Base-by-base conservation (phyloP, 2,797 vertebrate species). In the Hipposideros larvatus region DNA sequence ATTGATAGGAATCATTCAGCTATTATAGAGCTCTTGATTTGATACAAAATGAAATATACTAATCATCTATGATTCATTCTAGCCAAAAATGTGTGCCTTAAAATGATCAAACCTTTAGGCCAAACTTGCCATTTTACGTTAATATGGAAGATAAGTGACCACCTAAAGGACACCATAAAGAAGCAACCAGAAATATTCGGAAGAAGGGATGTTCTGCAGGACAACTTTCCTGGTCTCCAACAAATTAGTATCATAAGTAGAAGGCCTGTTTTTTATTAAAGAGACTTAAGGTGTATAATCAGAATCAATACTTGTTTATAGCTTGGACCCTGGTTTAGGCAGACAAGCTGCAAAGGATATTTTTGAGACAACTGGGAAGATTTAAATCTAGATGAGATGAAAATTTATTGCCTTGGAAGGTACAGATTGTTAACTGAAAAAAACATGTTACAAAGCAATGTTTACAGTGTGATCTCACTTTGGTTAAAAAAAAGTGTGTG, bases 391-490 rank as follows among this genome's bases (percentile, higher is more conserved):
- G 53, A 71, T 92, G 53, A 77, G 37, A 91, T 73, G 74, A 79
- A 87, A 80, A 66, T 66, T 1, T 65, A 65, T 66, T 65, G 21
- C 68, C 16, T 88, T 91, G 19, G 21, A 74, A 91, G 51, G 66
- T 94, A 87, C 79, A 87, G 48, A 74, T 11, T 65, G 13, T 90
- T 90, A 91, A 71, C 31, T 57, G 31, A 65, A 95, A 78, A 85
- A 78, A 85, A 8, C 18, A 57, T 15, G 7, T 85, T 65, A 57
- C 24, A 48, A 90, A 77, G 51, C 34, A 94, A 28, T 85, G 51
- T 55, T 18, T 74, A 66, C 46, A 74, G 16, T 34, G 53, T 70
- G n/a, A 19, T 85, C 43, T 90, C 41, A 59, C 37, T 86, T 94
- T 55, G 26, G 63, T 86, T 22, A 43, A 82, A 82, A 83, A 70